Percentiles rank a stretch among this genome's conserved stretches.
These are phyloP conservation scores for Alosa alosa DNA, from an alignment of 2,113 vertebrate species.

Conservation along the genomic window DNA sequence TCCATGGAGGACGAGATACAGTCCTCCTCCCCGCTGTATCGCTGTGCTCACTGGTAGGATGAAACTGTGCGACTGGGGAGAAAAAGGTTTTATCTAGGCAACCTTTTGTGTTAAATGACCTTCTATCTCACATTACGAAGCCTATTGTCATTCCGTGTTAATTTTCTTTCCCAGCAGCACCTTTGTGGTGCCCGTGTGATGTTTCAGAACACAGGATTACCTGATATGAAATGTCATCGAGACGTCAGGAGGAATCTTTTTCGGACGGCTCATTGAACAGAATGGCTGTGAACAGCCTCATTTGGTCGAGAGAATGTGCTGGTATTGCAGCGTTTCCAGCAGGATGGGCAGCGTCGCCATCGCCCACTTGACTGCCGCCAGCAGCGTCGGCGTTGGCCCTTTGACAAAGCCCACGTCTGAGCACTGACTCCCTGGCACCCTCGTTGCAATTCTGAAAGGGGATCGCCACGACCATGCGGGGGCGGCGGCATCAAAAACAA, in stretches of 20 bases:
- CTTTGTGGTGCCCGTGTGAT: background rate
- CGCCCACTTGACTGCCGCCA: background rate
- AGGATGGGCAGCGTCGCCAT: background rate
- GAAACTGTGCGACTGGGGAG: background rate
- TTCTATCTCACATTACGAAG: slow-evolving; percentile 12
- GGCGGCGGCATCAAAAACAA: slow-evolving; percentile 52
- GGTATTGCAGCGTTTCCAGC: background rate
- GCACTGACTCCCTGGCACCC: background rate
- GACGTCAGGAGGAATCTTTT: background rate
- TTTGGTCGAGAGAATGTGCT: background rate
- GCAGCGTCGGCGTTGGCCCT: background rate
- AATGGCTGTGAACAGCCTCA: background rate
- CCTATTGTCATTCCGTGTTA: background rate
- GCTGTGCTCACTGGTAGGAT: slow-evolving; percentile 7
- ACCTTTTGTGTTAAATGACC: slow-evolving; percentile 18
- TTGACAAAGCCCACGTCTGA: background rate
- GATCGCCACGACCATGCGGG: background rate
- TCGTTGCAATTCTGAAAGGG: background rate
- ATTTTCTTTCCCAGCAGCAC: background rate
- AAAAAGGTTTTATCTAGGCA: background rate
- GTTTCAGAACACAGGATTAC: background rate
- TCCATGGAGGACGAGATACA: background rate
- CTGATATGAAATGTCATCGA: background rate
- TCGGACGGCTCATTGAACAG: background rate
- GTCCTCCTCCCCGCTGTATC: background rate